Evolutionary conservation across 2,113 vertebrate genomes (phyloP), one percentile per base, ranked within the genome.

Genomic region (Romanogobio albipinnatus): DNA sequence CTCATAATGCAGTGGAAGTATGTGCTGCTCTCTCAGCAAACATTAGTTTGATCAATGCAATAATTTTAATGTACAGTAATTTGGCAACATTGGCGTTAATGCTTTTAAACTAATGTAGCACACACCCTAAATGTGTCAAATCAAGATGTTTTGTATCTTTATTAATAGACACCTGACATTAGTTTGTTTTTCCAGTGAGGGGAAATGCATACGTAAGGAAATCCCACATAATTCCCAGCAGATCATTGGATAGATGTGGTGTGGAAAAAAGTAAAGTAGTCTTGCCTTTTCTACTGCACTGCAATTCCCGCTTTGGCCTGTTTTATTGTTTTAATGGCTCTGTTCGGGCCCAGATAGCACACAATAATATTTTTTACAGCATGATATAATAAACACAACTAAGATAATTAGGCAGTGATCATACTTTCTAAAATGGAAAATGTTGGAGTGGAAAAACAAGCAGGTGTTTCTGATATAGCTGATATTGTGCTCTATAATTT

Each of bases 291-390:
- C 59, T 86, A 87, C 82, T 78, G 75, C 71, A 61, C 22, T 76
- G 83, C 68, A 56, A 51, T 22, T 83, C 17, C 70, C 53, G 68
- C 85, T 81, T 83, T 15, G 70, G 82, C 84, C 56, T 24, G 59
- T 90, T 92, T 86, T 87, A 86, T 89, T 86, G 45, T 88, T 90
- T 87, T 81, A 71, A 68, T 26, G 68, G 70, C 56, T 59, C 51
- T 87, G 29, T 58, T 86, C 51, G 19, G 73, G 74, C 33, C 45
- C 81, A 66, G 77, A 76, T 85, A 81, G 58, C 9, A 19, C 62
- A 39, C 36, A 82, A 39, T 86, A 79, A 78, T 70, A 78, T 85
- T 88, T 86, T 73, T 82, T 39, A 53, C 29, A 84, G n/a, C 76
- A 53, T 43, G 56, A 51, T 76, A 29, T 13, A 71, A 68, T 64